phyloP scores from a whole-genome alignment of 1,140 invertebrate species.

The Oppia nitens region DNA sequence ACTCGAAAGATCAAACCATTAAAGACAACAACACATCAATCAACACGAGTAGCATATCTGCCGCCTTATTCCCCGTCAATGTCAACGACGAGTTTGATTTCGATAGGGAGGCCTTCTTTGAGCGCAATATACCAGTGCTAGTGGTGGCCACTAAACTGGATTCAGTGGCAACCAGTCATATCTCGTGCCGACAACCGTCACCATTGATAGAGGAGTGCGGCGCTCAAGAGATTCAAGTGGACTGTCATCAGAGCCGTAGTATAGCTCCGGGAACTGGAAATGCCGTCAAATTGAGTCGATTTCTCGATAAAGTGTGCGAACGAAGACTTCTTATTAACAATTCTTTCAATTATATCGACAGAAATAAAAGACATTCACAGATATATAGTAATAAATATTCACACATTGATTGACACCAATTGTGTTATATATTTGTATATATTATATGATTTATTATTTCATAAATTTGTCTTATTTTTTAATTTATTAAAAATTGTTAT shows the following conservation, averaged over 20 bases:
- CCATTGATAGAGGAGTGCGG: slow-evolving; percentile 76
- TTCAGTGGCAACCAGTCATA: slow-evolving; percentile 39
- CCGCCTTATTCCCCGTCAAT: slow-evolving; percentile 6
- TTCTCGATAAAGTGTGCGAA: slow-evolving; percentile 85
- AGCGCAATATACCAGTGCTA: slow-evolving; percentile 61
- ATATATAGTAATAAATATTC: neutral
- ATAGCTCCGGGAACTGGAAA: slow-evolving; percentile 79
- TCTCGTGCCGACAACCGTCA: slow-evolving; percentile 34
- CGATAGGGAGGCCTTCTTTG: slow-evolving; percentile 76
- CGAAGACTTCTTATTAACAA: slow-evolving; percentile 29
- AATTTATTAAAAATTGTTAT: no score
- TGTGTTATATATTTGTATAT: no score
- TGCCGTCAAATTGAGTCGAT: slow-evolving; percentile 73
- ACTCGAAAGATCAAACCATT: slow-evolving; percentile 39
- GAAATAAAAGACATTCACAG: neutral
- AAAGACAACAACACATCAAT: slow-evolving; percentile 24
- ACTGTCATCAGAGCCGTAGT: slow-evolving; percentile 58
- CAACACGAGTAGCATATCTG: neutral
- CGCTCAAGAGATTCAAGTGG: slow-evolving; percentile 78
- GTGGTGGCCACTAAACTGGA: slow-evolving; percentile 85
- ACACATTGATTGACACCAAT: neutral
- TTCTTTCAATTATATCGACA: neutral
- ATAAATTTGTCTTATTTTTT: no score
- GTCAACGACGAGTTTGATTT: slow-evolving; percentile 36
- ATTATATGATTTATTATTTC: no score